phyloP scores from a whole-genome alignment of 2,888 invertebrate genomes.

The Caenorhabditis imperialis region DNA sequence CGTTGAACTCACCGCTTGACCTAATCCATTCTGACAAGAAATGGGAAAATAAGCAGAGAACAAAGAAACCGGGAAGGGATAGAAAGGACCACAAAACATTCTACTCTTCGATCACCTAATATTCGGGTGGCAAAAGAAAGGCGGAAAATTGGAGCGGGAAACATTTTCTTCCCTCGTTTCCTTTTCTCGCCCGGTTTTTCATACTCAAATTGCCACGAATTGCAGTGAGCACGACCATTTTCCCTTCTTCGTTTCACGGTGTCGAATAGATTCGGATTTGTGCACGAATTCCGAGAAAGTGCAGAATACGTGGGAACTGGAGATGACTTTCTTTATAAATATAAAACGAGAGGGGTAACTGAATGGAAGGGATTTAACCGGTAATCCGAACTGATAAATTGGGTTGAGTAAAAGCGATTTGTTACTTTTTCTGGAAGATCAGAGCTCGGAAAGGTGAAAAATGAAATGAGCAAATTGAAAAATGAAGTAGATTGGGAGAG shows the following conservation, averaged over 20 bases:
- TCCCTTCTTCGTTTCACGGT: too few species aligned
- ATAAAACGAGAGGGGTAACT: constrained; percentile 6
- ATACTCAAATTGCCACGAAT: constrained; percentile 16
- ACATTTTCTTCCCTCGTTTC: constrained; percentile 6
- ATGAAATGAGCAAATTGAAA: constrained; percentile 20
- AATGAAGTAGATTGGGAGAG: constrained; percentile 1
- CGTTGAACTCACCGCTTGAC: too few species aligned
- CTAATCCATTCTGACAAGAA: neutral
- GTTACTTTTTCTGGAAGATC: constrained; percentile 1
- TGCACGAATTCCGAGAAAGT: too few species aligned
- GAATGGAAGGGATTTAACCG: constrained; percentile 22
- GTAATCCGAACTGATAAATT: constrained; percentile 43
- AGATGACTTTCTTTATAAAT: constrained; percentile 1
- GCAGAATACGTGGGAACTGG: too few species aligned
- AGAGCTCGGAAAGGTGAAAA: constrained; percentile 18
- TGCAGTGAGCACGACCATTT: neutral
- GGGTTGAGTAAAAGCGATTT: neutral
- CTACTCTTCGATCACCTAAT: constrained; percentile 39
- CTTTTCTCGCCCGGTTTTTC: constrained; percentile 14
- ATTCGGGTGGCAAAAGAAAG: constrained; percentile 12
- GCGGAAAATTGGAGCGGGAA: constrained; percentile 12
- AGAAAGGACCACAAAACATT: constrained; percentile 41
- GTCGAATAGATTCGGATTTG: too few species aligned
- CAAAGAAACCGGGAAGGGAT: neutral
- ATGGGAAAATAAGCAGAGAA: neutral